Conservation (phyloP, 2,797 vertebrate species). For the Myotis planiceps region DNA sequence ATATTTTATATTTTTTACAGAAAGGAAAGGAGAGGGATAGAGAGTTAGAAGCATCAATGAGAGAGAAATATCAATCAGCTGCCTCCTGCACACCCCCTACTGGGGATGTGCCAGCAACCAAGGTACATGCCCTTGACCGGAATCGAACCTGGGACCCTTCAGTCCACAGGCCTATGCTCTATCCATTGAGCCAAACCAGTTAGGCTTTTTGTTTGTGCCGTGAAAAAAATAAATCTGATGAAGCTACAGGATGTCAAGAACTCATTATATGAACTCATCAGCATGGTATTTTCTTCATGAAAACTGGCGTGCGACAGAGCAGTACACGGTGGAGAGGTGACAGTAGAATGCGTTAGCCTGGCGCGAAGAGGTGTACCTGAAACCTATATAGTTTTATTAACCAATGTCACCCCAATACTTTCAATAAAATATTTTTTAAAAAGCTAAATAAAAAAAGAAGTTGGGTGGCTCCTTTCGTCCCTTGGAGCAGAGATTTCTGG, state of each 20-base stretch:
- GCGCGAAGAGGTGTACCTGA: background rate
- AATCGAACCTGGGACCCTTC: too few species aligned
- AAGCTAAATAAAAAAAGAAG: background rate
- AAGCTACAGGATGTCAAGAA: background rate
- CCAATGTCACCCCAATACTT: background rate
- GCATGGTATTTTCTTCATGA: constrained; percentile 15
- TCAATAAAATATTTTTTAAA: background rate
- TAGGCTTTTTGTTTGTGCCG: background rate
- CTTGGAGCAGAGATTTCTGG: background rate
- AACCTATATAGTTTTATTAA: background rate
- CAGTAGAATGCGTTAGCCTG: background rate
- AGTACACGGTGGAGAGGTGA: background rate
- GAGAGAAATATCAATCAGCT: too few species aligned
- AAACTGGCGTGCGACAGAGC: background rate
- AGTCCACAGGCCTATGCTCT: too few species aligned
- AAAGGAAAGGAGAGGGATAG: too few species aligned
- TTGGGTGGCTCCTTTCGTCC: constrained; percentile 11
- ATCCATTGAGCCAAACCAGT: too few species aligned
- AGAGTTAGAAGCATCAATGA: too few species aligned
- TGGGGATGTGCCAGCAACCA: too few species aligned
- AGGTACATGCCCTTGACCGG: too few species aligned
- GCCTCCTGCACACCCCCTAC: too few species aligned
- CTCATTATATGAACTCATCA: background rate
- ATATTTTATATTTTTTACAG: too few species aligned
- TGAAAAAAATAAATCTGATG: background rate